Base-by-base conservation (phyloP, 1,140 invertebrate species). In the Olivierus martensii region DNA sequence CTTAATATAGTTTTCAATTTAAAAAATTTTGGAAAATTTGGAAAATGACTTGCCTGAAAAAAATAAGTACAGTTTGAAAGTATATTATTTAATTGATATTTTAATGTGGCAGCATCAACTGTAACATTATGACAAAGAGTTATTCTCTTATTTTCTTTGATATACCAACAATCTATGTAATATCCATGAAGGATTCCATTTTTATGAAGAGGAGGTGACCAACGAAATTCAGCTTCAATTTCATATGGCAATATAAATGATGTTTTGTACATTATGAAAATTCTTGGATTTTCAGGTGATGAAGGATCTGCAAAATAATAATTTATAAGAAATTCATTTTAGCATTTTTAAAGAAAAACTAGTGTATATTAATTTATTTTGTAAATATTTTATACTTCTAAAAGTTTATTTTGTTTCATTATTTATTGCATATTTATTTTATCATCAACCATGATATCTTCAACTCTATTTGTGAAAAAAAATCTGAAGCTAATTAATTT, bases 61-160 rank as follows among this genome's bases (percentile, higher is more conserved):
- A 73, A 79, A 58, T 90, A 90, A 0, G 77, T 80, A 19, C 76
- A 72, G 42, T 79, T 78, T 12, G 71, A 65, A 4, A 71, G 64
- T 1, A 85, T 64, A 56, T 79, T 67, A 4, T 73, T 62, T 0
- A 79, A 66, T 12, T 73, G 71, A 55, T 77, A 78, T 63, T 84
- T 74, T 12, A 69, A 59, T 28, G 60, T 61, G 52, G 65, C 63
- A 1, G 68, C 57, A 58, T 67, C 61, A 7, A 71, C 60, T 3
- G 41, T 53, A 9, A 44, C 38, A 17, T 56, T 58, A 35, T 54
- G 37, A 35, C 36, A 55, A 7, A 56, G 28, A 6, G 28, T 6
- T 28, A 9, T 28, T 6, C 28, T 28, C 28, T 28, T 28, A 28
- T 28, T 28, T 28, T 28, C 28, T 9, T 28, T 28, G 4, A 28